Conservation (phyloP, 2,113 vertebrate genomes). For the Aix galericulata region DNA sequence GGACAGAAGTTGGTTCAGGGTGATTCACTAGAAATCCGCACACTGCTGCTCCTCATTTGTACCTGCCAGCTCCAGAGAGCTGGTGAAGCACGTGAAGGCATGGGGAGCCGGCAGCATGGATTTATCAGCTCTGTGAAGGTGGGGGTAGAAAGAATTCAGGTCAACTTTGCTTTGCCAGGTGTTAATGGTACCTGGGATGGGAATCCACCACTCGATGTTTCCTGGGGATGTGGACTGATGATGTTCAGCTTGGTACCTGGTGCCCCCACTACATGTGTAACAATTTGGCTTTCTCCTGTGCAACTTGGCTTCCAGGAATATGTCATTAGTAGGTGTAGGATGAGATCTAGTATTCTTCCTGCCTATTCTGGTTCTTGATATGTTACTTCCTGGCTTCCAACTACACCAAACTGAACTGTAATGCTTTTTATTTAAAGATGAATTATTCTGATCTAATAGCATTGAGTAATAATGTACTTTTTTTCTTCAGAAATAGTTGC, state of each 20-base stretch:
- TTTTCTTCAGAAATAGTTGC: conserved; percentile 8
- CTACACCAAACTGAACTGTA: neutral
- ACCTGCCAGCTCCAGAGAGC: neutral
- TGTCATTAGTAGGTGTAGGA: neutral
- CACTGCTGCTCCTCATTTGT: rapidly evolving
- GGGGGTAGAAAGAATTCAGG: neutral
- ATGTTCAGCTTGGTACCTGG: neutral
- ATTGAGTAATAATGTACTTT: conserved; percentile 3
- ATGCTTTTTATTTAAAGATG: neutral
- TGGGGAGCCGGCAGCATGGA: rapidly evolving
- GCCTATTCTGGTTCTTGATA: neutral
- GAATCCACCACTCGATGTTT: neutral
- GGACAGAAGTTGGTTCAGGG: neutral
- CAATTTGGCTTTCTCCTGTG: neutral
- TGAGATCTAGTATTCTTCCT: neutral
- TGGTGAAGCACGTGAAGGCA: neutral
- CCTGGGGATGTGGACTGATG: neutral
- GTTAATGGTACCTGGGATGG: neutral
- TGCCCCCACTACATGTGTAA: neutral
- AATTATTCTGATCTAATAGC: conserved; percentile 38
- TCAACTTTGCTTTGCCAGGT: neutral
- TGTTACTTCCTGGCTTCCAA: neutral
- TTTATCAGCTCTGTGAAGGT: neutral
- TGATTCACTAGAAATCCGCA: neutral
- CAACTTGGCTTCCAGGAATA: neutral